phyloP scores from a whole-genome alignment of 2,888 invertebrate species.

The Drosophila antonietae region DNA sequence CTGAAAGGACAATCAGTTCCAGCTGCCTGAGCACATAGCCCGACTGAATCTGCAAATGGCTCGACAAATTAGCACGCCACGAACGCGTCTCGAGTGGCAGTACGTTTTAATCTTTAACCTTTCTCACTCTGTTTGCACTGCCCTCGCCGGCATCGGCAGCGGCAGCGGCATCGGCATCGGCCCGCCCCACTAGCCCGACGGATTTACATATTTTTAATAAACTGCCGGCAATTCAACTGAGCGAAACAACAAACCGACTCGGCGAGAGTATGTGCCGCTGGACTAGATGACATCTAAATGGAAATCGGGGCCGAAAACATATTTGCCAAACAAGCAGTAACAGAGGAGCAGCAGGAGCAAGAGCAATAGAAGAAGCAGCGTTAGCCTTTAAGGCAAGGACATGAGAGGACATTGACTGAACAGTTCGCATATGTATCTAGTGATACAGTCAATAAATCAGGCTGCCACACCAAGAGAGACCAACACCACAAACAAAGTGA shows the following conservation, averaged over 20 bases:
- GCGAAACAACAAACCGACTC: conserved; percentile 31
- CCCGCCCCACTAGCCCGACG: not conserved
- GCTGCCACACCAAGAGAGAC: not conserved
- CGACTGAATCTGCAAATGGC: conserved; percentile 19
- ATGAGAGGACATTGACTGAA: conserved; percentile 3
- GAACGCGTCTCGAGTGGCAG: conserved; percentile 31
- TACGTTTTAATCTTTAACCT: conserved; percentile 36
- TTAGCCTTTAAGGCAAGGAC: conserved; percentile 24
- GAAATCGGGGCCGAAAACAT: conserved; percentile 54
- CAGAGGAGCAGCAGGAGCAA: not conserved
- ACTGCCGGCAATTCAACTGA: conserved; percentile 60
- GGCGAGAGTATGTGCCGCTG: conserved; percentile 21
- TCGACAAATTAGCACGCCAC: conserved; percentile 43
- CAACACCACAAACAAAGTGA: not conserved
- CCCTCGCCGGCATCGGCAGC: not conserved
- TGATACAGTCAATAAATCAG: conserved; percentile 3
- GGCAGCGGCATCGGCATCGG: not conserved
- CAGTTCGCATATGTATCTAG: conserved; percentile 1
- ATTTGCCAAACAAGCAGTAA: conserved; percentile 61
- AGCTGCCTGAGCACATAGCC: conserved; percentile 32
- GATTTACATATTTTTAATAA: conserved; percentile 71
- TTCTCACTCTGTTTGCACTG: conserved; percentile 18
- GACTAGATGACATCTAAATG: conserved; percentile 60
- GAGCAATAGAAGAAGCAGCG: not conserved
- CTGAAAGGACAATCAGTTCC: conserved; percentile 36